Evolutionary conservation across 2,113 vertebrate genomes (phyloP), one percentile per base, ranked within the genome.

Genomic region (Galeopterus variegatus): DNA sequence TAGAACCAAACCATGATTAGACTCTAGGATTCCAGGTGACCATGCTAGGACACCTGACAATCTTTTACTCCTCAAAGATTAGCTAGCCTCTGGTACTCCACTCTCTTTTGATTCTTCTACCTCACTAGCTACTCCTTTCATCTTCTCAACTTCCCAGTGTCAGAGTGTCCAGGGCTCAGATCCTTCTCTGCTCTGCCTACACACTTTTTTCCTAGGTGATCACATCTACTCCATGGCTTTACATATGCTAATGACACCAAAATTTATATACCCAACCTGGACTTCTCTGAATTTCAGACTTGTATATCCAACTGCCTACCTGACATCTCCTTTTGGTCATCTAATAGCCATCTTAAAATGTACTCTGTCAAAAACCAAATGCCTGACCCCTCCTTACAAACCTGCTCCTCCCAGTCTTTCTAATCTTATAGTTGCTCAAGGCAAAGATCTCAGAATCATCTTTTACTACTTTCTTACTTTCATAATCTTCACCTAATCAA

Each of bases 291-390:
- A 93, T 93, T 93, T 81, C 60, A 85, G 70, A 80, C 36, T 33
- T 83, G 31, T 56, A 69, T 77, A 65, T 67, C 41, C 50, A 97
- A 65, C 11, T 31, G 15, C 48, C 58, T 81, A 81, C 24, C 7
- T 76, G 33, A 60, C 36, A 93, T 52, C 24, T 82, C 60, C 67
- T 95, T 64, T 85, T 94, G 14, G 28, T 73, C 82, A 8, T 67
- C 85, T 94, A 90, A 56, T 12, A 80, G 64, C 33, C n/a, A 95
- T 84, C 41, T 73, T 88, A 95, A 93, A 93, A 83, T 73, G 50
- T 33, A 87, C 0, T 75, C n/a, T 45, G 5, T 86, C 87, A 76
- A 77, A 91, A 90, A 72, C 19, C 54, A 90, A 96, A 91, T 23
- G 72, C 19, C 18, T 82, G 23, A 76, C 36, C 7, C 9, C 14